Conservation (phyloP, 2,113 vertebrate species). For the Stegastes partitus region DNA sequence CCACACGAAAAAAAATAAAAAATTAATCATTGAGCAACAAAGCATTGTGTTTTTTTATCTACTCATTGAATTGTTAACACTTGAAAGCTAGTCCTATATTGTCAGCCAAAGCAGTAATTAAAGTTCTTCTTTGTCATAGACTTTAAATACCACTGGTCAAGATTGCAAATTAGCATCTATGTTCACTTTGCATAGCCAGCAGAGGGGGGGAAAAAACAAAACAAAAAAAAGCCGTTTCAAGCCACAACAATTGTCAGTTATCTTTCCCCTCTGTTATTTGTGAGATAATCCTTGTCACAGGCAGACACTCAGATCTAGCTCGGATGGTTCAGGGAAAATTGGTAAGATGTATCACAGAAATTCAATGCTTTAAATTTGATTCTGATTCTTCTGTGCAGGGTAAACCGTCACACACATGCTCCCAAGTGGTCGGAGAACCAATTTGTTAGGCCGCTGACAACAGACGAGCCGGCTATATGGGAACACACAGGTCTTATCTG, state of each 20-base stretch:
- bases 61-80: background rate
- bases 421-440: slow-evolving; percentile 74
- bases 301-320: slow-evolving; percentile 44
- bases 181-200: slow-evolving; percentile 30
- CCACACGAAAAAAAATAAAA: background rate
- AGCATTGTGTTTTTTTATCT: background rate
- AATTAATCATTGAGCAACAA: background rate
- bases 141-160: slow-evolving; percentile 32
- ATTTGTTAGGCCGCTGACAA: slow-evolving; percentile 77
- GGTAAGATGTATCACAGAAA: slow-evolving; percentile 70
- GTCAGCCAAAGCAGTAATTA: background rate
- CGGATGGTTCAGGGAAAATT: slow-evolving; percentile 67
- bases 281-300: slow-evolving; percentile 69
- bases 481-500: slow-evolving; percentile 57
- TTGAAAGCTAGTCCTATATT: background rate
- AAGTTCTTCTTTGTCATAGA: background rate
- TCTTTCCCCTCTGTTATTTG: slow-evolving; percentile 45
- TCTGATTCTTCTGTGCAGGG: slow-evolving; percentile 69
- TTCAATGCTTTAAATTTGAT: slow-evolving; percentile 74
- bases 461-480: slow-evolving; percentile 59
- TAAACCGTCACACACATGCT: slow-evolving; percentile 70
- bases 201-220: background rate
- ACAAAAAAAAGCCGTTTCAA: slow-evolving; percentile 43
- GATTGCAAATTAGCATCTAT: slow-evolving; percentile 29
- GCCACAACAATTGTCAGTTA: slow-evolving; percentile 52